Conservation (phyloP, 2,888 invertebrate genomes). For the Drosophila prostipennis region DNA sequence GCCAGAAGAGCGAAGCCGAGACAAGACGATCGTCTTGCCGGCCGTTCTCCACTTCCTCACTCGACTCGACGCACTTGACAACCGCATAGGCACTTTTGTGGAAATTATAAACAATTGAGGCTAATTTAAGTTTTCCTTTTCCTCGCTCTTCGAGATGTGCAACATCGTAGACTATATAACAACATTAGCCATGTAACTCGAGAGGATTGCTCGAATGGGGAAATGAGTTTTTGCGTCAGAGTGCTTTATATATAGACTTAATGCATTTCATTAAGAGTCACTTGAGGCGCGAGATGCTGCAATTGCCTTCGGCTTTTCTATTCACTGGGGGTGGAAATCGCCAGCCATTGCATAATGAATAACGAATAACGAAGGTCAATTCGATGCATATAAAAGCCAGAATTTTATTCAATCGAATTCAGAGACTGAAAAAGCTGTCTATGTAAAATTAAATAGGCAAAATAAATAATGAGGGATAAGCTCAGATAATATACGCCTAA, state of each 20-base stretch:
- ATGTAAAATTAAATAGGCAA: no score
- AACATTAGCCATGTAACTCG: slow-evolving; percentile 65
- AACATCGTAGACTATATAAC: slow-evolving; percentile 42
- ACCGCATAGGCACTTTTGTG: slow-evolving; percentile 22
- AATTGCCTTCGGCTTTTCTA: slow-evolving; percentile 20
- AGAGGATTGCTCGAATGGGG: slow-evolving; percentile 46
- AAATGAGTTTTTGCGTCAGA: slow-evolving; percentile 39
- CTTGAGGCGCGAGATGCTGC: slow-evolving; percentile 37
- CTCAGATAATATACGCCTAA: slow-evolving; percentile 14
- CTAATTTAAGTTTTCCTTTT: slow-evolving; percentile 71
- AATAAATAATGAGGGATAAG: background rate
- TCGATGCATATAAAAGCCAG: slow-evolving; percentile 10
- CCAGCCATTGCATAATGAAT: slow-evolving; percentile 16
- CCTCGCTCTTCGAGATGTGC: slow-evolving; percentile 15
- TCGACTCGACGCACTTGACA: slow-evolving; percentile 64
- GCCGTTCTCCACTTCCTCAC: slow-evolving; percentile 62
- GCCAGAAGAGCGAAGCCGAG: slow-evolving; percentile 20
- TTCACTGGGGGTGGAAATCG: slow-evolving; percentile 15
- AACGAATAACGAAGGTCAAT: slow-evolving; percentile 27
- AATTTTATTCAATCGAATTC: background rate
- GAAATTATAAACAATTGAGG: slow-evolving; percentile 79
- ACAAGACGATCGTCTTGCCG: slow-evolving; percentile 6
- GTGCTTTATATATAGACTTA: slow-evolving; percentile 32
- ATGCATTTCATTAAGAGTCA: slow-evolving; percentile 72
- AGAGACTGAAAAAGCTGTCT: no score